Percentiles rank a stretch among this genome's conserved stretches.
phyloP scores from a whole-genome alignment of 2,888 invertebrate species.

The Sicus ferrugineus region DNA sequence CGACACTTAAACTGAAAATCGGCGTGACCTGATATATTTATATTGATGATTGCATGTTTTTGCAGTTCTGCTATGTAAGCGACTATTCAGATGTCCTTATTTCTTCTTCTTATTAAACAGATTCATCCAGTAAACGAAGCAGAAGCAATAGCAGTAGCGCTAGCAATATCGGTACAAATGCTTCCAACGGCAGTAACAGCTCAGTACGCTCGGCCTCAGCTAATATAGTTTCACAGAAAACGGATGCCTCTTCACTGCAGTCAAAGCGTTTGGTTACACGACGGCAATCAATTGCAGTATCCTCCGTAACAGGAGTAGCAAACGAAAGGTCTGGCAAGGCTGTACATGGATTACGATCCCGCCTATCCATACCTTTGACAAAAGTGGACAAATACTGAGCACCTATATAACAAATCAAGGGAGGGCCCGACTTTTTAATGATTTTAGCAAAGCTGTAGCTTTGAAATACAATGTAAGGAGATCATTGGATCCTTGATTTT shows the following conservation, averaged over 20 bases:
- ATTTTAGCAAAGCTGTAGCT: no score
- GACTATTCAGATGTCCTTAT: not conserved
- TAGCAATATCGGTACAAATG: constrained; percentile 41
- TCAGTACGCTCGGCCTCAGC: constrained; percentile 41
- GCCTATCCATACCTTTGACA: constrained; percentile 65
- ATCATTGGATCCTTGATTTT: no score
- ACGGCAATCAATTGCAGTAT: constrained; percentile 62
- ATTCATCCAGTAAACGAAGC: constrained; percentile 25
- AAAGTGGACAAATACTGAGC: constrained; percentile 63
- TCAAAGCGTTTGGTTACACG: constrained; percentile 57
- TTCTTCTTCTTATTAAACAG: constrained; percentile 18
- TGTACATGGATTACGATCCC: constrained; percentile 61
- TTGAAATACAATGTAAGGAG: not conserved
- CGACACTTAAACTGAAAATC: no score
- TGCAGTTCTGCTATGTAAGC: not conserved
- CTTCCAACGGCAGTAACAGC: constrained; percentile 41
- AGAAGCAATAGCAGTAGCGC: not conserved
- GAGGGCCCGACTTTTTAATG: not conserved
- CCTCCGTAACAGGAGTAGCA: constrained; percentile 29
- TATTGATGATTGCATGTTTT: no score
- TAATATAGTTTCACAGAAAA: constrained; percentile 37
- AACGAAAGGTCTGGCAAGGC: constrained; percentile 37
- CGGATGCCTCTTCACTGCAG: constrained; percentile 35
- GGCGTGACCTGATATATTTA: no score
- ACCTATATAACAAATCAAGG: not conserved